phyloP scores from a whole-genome alignment of 2,113 vertebrate genomes.

The Nesogale talazaci region DNA sequence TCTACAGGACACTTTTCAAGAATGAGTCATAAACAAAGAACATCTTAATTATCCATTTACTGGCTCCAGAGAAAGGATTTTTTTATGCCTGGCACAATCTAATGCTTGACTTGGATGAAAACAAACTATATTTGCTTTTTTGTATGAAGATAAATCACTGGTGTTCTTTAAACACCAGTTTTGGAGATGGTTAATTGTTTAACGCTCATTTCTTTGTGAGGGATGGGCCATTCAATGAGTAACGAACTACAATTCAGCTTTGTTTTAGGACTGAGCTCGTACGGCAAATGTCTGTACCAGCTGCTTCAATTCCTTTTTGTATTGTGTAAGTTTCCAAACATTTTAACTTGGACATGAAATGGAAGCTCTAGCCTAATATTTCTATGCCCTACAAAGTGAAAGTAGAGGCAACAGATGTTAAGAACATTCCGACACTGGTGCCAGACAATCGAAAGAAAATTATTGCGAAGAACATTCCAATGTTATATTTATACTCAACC shows the following conservation, averaged over 20 bases:
- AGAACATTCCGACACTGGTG: neutral
- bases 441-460: neutral
- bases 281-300: neutral
- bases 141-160: neutral
- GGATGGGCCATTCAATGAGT: neutral
- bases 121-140: neutral
- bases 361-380: neutral
- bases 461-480: neutral
- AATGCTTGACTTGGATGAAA: neutral
- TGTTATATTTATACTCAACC: neutral
- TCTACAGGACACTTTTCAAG: neutral
- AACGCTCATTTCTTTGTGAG: neutral
- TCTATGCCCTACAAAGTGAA: slow-evolving; percentile 9
- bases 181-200: neutral
- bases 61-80: neutral
- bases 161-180: neutral
- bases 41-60: neutral
- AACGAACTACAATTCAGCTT: neutral
- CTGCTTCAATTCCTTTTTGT: neutral
- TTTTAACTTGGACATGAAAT: slow-evolving; percentile 11
- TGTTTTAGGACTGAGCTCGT: neutral
- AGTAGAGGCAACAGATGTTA: neutral
- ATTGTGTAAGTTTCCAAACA: neutral
- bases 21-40: neutral
- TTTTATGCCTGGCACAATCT: neutral